Evolutionary conservation across 2,888 invertebrate species (phyloP), one percentile per base, ranked within the genome.

Genomic region (Xanthorhoe designata): DNA sequence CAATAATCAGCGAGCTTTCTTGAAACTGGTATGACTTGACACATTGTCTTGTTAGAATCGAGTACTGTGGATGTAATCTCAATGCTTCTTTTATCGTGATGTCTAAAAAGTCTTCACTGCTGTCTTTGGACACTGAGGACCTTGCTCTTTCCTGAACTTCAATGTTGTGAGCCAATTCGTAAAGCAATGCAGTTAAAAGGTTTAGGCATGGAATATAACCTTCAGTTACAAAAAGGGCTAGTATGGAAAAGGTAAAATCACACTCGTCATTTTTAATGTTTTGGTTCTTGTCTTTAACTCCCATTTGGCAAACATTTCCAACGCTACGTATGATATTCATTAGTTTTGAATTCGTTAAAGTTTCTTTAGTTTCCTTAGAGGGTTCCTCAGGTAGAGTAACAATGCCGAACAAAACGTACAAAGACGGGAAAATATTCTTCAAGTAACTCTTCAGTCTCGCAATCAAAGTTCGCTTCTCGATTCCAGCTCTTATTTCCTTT

Each of bases 401-500:
- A 51, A 90, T 69, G 51, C 89, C 86, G 51, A 92, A 83, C 55
- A 84, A 71, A 61, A 83, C 77, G 69, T 88, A 93, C 60, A 93
- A 68, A 1, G 92, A 92, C 0, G 93, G 93, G 61, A 92, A 92
- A 68, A 93, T 82, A 65, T 87, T 84, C 70, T 88, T 92, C 70
- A 92, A 76, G 76, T 92, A 93, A 75, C 86, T 90, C 72, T 88
- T 91, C 54, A 90, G 72, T 81, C 79, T 88, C 45, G 85, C 85
- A 51, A 79, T 70, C 60, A 87, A 70, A 54, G 87, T 80, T 17
- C 84, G 82, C 49, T 79, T 83, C 75, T 87, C 85, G 69, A 89
- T 71, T 47, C 75, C 71, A 55, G 81, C 80, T 72, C 91, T 84
- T 64, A 90, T 72, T 65, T 81, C 77, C 64, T 79, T 84, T 75